Percentiles rank a stretch among this genome's conserved stretches.
phyloP scores from a whole-genome alignment of 2,113 vertebrate genomes.

The Antennarius striatus region DNA sequence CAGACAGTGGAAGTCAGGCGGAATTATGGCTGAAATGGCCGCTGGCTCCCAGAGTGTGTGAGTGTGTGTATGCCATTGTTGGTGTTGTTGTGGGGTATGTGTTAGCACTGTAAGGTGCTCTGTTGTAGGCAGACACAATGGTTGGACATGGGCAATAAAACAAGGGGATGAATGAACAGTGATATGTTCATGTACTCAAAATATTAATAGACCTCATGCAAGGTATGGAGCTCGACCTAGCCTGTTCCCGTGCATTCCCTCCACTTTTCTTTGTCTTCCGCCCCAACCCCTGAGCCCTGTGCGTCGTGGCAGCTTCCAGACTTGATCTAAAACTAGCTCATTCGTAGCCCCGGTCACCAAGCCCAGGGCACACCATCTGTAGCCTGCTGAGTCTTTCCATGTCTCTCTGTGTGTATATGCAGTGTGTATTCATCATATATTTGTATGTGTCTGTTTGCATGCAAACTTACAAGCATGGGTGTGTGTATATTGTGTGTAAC shows the following conservation, averaged over 20 bases:
- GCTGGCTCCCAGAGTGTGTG: conserved; percentile 66
- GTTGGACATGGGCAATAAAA: conserved; percentile 38
- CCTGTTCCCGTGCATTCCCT: conserved; percentile 56
- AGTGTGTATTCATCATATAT: conserved; percentile 44
- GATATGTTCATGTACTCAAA: conserved; percentile 67
- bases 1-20: conserved; percentile 89
- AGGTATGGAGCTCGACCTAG: conserved; percentile 23
- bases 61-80: conserved; percentile 5
- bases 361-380: conserved; percentile 75
- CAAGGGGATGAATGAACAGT: conserved; percentile 71
- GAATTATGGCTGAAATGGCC: conserved; percentile 89
- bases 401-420: conserved; percentile 30
- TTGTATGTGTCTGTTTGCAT: conserved; percentile 49
- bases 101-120: conserved; percentile 39
- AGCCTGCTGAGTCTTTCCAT: conserved; percentile 69
- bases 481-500: conserved; percentile 30
- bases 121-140: conserved; percentile 6
- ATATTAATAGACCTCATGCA: conserved; percentile 47
- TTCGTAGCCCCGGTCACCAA: conserved; percentile 62
- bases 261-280: conserved; percentile 66
- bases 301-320: conserved; percentile 50
- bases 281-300: conserved; percentile 58
- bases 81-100: conserved; percentile 47
- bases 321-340: conserved; percentile 66
- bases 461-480: conserved; percentile 30